Evolutionary conservation across 2,888 invertebrate genomes (phyloP), one percentile per base, ranked within the genome.

Genomic region (Cantharis rufa): DNA sequence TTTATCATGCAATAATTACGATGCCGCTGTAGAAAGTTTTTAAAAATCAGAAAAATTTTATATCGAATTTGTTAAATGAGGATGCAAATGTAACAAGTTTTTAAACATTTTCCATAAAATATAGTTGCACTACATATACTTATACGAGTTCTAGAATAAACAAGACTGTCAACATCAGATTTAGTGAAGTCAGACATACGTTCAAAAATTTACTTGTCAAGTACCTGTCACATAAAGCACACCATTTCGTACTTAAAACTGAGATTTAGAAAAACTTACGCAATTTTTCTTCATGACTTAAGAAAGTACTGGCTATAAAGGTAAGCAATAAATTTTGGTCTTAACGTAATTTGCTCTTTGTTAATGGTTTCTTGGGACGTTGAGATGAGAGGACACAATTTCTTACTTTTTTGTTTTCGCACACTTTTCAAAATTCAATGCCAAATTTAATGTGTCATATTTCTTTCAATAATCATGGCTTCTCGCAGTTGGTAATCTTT

Each of bases 311-410:
- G 61, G 48, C 66, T 15, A 70, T 71, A 62, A 74, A 71, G 61
- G 66, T 74, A 66, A 68, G 62, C 69, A 77, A 69, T 71, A 69
- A 77, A 77, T 77, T 82, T 82, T 78, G 78, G 70, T 78, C 76
- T 78, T 80, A 79, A 81, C 81, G 79, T 81, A 82, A 83, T 81
- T 82, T 82, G 77, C 80, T 77, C 81, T 82, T 78, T 74, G 77
- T 78, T 81, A 72, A 80, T 79, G 73, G 74, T 48, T 77, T 77
- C 62, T 62, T 66, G 70, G 48, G 68, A 70, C 64, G 63, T 69
- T 71, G 62, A 61, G 71, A 71, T 75, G 75, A 71, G 64, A 75
- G 68, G 62, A 71, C 70, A 48, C 63, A 21, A 75, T 71, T 71
- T 68, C 71, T 69, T 71, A 24, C 63, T 28, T 76, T 21, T 64